phyloP scores from a whole-genome alignment of 2,113 vertebrate genomes.

The Notiomystis cincta region DNA sequence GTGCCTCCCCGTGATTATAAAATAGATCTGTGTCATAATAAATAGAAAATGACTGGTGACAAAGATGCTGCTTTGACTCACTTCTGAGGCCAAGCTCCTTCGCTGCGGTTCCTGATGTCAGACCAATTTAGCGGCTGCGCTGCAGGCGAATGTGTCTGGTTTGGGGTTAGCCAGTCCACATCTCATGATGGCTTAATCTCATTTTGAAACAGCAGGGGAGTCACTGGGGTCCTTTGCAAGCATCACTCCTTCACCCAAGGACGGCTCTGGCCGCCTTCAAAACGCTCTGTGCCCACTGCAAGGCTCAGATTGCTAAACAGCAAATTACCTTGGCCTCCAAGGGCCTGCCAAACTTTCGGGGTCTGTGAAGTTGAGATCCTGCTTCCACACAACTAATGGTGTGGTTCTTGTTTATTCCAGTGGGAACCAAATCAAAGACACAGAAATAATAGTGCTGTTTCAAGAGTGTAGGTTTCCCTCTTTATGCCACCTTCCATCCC shows the following conservation, averaged over 20 bases:
- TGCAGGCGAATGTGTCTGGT: not conserved
- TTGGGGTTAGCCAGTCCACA: not conserved
- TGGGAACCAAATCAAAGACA: not conserved
- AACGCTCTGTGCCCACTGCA: not conserved
- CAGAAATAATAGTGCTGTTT: not conserved
- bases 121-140: not conserved
- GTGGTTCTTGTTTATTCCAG: not conserved
- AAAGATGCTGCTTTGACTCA: slow-evolving; percentile 36
- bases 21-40: slow-evolving; percentile 47
- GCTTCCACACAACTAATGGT: not conserved
- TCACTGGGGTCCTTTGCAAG: not conserved
- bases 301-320: not conserved
- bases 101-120: slow-evolving; percentile 23
- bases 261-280: not conserved
- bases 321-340: not conserved
- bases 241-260: not conserved
- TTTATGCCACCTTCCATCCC: not conserved
- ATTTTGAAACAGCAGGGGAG: slow-evolving; percentile 7
- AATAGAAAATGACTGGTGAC: slow-evolving; percentile 57
- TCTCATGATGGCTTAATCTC: slow-evolving; percentile 34
- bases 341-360: not conserved
- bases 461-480: not conserved
- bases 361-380: not conserved
- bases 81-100: not conserved
- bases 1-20: slow-evolving; percentile 37